Base-by-base conservation (phyloP, 2,113 vertebrate genomes). In the Micronycteris hirsuta region DNA sequence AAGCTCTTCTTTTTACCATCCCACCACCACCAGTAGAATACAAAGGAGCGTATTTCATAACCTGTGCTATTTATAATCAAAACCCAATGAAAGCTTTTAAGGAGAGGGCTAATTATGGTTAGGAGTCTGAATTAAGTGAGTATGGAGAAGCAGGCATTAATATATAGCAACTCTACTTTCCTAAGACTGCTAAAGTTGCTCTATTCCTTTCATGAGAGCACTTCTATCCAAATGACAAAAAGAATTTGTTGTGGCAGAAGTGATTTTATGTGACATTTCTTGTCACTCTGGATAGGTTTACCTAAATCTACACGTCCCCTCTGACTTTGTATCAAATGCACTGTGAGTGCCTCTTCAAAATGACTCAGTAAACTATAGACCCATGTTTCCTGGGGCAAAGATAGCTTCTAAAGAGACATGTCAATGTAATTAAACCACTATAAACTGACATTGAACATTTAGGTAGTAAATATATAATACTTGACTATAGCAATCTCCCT, bases 241-340 rank as follows among this genome's bases (percentile, higher is more conserved):
- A 41, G 17, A 36, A 93, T 95, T 85, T 80, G 14, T 47, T 91
- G 65, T 78, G 14, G 45, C 36, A 84, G 38, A 85, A 88, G 36
- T 63, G 56, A 96, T 26, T 49, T 88, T 88, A 38, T 95, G 33
- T 91, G 87, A 93, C 91, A 71, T 92, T 89, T 92, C 33, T 86
- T 86, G 54, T 56, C 88, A 89, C 41, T 77, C 22, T 82, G 28
- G 15, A 36, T 92, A 70, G 41, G 17, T 70, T 89, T 70, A 77
- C 76, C 43, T 91, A 89, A 82, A 73, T 38, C 22, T 20, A 43
- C 28, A 73, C 7, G 56, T 77, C 58, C 36, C 56, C 22, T 80
- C 70, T 78, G 61, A 93, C 36, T 90, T 61, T 91, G 28, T 61
- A 54, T 58, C 54, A 87, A 88, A 88, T 88, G 10, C 4, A 88